phyloP scores from a whole-genome alignment of 1,140 invertebrate species.

The Dendroctonus valens region DNA sequence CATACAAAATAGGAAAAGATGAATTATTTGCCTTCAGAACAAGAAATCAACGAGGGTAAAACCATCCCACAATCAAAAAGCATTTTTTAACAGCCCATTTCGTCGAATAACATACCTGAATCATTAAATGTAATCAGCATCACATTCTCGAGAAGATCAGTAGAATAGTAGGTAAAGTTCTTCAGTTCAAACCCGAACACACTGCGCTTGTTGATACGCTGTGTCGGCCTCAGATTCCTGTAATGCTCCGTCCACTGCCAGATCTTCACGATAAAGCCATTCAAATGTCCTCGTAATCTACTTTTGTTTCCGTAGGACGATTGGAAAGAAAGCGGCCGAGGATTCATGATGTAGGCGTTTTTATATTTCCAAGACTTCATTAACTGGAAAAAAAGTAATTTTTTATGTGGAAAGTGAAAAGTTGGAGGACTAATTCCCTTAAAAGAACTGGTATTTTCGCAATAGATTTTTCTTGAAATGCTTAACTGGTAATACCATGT shows the following conservation, averaged over 20 bases:
- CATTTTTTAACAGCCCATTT: not conserved
- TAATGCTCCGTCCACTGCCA: constrained; percentile 66
- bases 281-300: constrained; percentile 56
- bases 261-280: constrained; percentile 75
- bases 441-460: too few species aligned
- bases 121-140: constrained; percentile 73
- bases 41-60: too few species aligned
- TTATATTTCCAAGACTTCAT: constrained; percentile 32
- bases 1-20: too few species aligned
- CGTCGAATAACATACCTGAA: constrained; percentile 42
- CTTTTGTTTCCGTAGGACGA: constrained; percentile 41
- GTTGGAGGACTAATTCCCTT: too few species aligned
- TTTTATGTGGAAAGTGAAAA: too few species aligned
- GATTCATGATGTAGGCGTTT: constrained; percentile 43
- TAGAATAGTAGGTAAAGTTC: constrained; percentile 38
- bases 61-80: not conserved
- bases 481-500: too few species aligned
- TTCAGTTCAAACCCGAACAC: constrained; percentile 2
- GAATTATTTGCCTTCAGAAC: too few species aligned
- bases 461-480: too few species aligned
- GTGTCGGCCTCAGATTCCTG: constrained; percentile 28
- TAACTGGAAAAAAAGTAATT: not conserved
- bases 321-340: constrained; percentile 39
- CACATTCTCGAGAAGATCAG: constrained; percentile 64
- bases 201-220: constrained; percentile 32